phyloP scores from a whole-genome alignment of 1,140 invertebrate species.

The Asobara japonica region DNA sequence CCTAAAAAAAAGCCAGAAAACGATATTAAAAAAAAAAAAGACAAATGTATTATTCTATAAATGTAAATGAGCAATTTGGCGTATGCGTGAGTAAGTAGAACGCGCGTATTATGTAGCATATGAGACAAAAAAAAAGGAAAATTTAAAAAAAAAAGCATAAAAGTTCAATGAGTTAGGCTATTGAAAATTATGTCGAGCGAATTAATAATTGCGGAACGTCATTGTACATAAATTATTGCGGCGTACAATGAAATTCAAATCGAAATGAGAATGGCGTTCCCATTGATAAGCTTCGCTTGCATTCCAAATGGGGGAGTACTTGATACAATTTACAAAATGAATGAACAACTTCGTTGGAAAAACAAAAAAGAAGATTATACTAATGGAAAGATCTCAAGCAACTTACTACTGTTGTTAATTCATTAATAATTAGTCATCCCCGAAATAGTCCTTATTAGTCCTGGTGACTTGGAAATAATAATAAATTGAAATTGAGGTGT shows the following conservation, averaged over 20 bases:
- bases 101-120: conserved; percentile 21
- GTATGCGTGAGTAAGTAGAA: conserved; percentile 7
- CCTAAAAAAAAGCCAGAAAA: conserved; percentile 6
- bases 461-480: background rate
- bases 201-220: conserved; percentile 20
- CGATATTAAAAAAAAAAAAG: background rate
- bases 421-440: conserved; percentile 7
- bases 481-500: background rate
- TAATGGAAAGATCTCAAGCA: conserved; percentile 33
- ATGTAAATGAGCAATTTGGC: conserved; percentile 20
- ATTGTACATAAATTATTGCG: conserved; percentile 38
- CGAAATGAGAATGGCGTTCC: conserved; percentile 37
- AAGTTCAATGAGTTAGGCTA: conserved; percentile 42
- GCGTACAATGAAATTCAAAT: conserved; percentile 59
- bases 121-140: conserved; percentile 3
- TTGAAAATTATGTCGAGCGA: conserved; percentile 37
- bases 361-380: background rate
- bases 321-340: conserved; percentile 27
- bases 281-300: conserved; percentile 51
- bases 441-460: no score
- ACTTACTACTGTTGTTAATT: conserved; percentile 35
- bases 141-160: conserved; percentile 30
- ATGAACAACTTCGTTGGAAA: background rate
- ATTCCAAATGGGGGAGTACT: conserved; percentile 49
- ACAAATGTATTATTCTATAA: conserved; percentile 28